A percentile compares a stretch with the other conserved stretches of the same genome.
phyloP scores from a whole-genome alignment of 2,888 invertebrate genomes.

The Phorcus lineatus region DNA sequence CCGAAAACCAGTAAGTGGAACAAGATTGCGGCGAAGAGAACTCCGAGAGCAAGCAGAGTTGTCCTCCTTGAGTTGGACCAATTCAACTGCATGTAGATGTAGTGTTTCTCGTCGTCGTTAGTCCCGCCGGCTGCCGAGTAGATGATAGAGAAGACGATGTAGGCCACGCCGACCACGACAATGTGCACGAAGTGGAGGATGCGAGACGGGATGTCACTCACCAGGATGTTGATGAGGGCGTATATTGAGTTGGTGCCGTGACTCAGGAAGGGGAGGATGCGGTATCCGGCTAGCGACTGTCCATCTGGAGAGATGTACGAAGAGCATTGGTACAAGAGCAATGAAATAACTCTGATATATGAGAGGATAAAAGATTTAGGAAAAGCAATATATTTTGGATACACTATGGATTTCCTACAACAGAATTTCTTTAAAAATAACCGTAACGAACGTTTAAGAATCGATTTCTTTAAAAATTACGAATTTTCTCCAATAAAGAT shows the following conservation, averaged over 20 bases:
- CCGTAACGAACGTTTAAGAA: too few relatives aligned
- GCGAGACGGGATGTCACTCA: slow-evolving; percentile 48
- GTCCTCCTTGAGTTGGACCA: neutral
- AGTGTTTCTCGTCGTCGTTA: neutral
- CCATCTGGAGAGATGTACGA: neutral
- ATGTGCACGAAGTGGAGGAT: slow-evolving; percentile 50
- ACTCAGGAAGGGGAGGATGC: neutral
- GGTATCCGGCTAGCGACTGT: neutral
- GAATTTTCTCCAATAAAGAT: too few relatives aligned
- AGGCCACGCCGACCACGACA: slow-evolving; percentile 41
- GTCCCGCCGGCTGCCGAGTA: slow-evolving; percentile 43
- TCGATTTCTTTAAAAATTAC: too few relatives aligned
- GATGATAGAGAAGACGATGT: slow-evolving; percentile 46
- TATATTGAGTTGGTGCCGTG: slow-evolving; percentile 51
- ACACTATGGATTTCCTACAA: too few relatives aligned
- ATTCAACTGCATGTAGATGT: neutral
- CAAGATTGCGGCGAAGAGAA: too few relatives aligned
- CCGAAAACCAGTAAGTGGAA: too few relatives aligned
- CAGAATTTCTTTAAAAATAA: too few relatives aligned
- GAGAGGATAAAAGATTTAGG: too few relatives aligned
- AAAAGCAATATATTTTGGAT: too few relatives aligned
- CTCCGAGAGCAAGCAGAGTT: neutral
- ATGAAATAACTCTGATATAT: too few relatives aligned
- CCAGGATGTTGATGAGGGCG: slow-evolving; percentile 36
- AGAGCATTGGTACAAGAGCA: neutral